Evolutionary conservation across 2,113 vertebrate species (phyloP).

Genomic region (Ivindomyrus marchei): DNA sequence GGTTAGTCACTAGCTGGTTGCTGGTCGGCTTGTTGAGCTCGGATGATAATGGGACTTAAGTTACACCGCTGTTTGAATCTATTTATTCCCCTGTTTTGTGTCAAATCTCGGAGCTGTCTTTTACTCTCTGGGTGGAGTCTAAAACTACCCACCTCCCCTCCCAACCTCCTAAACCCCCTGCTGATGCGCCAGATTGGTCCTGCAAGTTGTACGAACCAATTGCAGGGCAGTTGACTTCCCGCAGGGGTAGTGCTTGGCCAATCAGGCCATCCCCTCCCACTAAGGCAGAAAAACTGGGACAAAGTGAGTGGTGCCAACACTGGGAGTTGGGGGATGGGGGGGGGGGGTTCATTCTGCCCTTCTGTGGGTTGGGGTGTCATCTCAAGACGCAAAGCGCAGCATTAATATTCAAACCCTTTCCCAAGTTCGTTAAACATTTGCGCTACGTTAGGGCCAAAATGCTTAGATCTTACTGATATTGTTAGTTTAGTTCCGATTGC

Average conservation of each 20-base stretch:
- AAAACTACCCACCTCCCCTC: not conserved
- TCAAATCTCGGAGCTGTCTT: not conserved
- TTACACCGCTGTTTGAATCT: not conserved
- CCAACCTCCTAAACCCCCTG: not conserved
- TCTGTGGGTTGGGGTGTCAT: not conserved
- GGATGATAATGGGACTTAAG: not conserved
- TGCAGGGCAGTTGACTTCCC: not conserved
- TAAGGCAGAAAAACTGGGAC: constrained; percentile 16
- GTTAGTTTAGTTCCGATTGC: not conserved
- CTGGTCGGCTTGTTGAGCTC: not conserved
- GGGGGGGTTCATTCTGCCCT: not conserved
- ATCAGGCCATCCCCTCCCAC: not conserved
- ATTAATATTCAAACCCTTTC: not conserved
- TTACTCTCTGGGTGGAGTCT: not conserved
- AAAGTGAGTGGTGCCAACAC: not conserved
- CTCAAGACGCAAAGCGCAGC: not conserved
- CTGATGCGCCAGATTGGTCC: not conserved
- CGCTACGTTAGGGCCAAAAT: not conserved
- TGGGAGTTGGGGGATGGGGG: not conserved
- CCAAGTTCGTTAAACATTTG: not conserved
- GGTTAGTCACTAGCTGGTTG: not conserved
- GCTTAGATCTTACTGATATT: not conserved
- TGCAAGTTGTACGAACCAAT: not conserved
- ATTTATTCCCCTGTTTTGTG: not conserved
- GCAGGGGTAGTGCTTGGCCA: not conserved